These are phyloP conservation scores for Tragelaphus strepsiceros DNA, from an alignment of 2,113 vertebrate species.

Conservation along the genomic window DNA sequence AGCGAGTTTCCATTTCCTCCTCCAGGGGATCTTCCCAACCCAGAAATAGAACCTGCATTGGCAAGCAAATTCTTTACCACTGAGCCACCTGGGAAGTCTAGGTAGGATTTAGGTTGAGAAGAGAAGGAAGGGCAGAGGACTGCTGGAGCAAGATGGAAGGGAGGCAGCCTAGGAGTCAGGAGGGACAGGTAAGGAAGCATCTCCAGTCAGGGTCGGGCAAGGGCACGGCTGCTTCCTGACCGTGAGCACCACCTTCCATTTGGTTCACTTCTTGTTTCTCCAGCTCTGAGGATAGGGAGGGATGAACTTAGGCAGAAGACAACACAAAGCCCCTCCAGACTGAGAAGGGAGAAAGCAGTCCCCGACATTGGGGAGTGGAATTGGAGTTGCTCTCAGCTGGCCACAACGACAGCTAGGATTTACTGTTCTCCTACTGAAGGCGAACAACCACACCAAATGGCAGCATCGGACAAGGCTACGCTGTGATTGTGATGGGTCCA, in stretches of 20 bases:
- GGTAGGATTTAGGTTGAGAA: neutral
- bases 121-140: neutral
- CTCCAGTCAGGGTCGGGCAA: accelerated
- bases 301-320: neutral
- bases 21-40: neutral
- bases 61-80: neutral
- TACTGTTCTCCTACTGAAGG: neutral
- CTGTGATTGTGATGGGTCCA: neutral
- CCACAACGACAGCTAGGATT: accelerated
- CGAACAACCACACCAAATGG: neutral
- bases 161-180: neutral
- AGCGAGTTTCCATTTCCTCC: neutral
- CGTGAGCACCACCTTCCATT: neutral
- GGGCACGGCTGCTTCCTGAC: neutral
- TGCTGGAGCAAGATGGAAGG: neutral
- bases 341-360: neutral
- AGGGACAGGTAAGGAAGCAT: neutral
- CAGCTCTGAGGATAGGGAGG: neutral
- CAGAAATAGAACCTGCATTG: neutral
- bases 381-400: neutral
- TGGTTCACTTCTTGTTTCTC: no score
- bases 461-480: neutral
- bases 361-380: neutral
- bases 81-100: neutral
- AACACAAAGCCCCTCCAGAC: neutral